Base-by-base conservation (phyloP, 2,113 vertebrate genomes). In the Labeo catla region DNA sequence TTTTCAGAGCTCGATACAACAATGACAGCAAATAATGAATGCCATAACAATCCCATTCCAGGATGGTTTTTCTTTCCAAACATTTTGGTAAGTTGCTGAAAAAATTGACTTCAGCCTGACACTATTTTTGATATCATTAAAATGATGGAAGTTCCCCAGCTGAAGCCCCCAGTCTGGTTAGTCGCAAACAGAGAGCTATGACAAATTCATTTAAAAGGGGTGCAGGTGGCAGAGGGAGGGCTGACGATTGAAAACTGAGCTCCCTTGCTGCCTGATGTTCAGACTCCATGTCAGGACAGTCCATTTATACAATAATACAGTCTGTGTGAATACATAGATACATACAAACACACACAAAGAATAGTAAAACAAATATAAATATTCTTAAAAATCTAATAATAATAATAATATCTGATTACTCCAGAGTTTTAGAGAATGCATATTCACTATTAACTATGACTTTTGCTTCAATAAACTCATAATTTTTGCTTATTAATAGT, bases 131-230 rank as follows among this genome's bases (percentile, higher is more conserved):
- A 91, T 90, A 87, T 84, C 83, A 86, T 88, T 90, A 80, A 86
- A 90, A 83, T 81, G 57, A 76, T 63, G 86, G 83, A 89, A 86
- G 87, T 90, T 87, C 84, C 87, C 72, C 78, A 85, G 83, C 85
- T 89, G 85, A 86, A 84, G 78, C 82, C 79, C n/a, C 86, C 82
- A 81, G 82, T 86, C 39, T 72, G 89, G 87, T 81, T 61, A 70
- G 84, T 86, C 50, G 61, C 74, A 85, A 87, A 82, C 82, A 87
- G 76, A 87, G 81, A 88, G 86, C 88, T 89, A 90, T 92, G 89
- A 92, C 90, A 91, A 89, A 94, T 92, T 78, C 57, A 90, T 90
- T 90, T 89, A 81, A 88, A 89, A 86, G 89, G 59, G 89, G 88
- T 91, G 87, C 90, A 92, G 89, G 89, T 92, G 90, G 88, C 89